Conservation (phyloP, 1,140 invertebrate species). For the Bacillus rossius region DNA sequence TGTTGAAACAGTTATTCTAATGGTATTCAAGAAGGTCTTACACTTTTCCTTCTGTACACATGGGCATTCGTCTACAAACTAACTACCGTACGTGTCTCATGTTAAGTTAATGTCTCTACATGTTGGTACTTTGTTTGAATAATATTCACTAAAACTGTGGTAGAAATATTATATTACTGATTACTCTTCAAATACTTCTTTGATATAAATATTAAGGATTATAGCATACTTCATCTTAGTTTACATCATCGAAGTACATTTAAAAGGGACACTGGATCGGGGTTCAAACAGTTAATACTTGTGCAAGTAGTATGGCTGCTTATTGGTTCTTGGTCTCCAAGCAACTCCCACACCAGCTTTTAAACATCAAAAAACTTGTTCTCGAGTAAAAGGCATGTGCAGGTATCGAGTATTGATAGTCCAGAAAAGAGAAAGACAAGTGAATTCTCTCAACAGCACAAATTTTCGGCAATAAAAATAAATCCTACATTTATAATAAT, state of each 20-base stretch:
- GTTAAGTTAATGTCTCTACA: conserved; percentile 15
- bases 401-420: no score
- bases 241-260: conserved; percentile 11
- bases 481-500: conserved; percentile 7
- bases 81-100: neutral
- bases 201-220: conserved; percentile 16
- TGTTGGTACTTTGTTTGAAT: conserved; percentile 58
- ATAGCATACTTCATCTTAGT: conserved; percentile 18
- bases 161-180: conserved; percentile 54
- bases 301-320: conserved; percentile 1
- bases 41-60: neutral
- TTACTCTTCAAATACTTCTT: conserved; percentile 29
- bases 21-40: neutral
- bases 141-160: conserved; percentile 49
- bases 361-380: no score
- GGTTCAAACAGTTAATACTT: conserved; percentile 11
- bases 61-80: conserved; percentile 5
- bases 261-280: conserved; percentile 3
- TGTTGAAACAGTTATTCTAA: neutral
- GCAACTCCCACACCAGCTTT: no score
- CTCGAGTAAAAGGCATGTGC: no score
- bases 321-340: no score
- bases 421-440: no score
- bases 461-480: conserved; percentile 6
- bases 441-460: conserved; percentile 5